These are phyloP conservation scores for Hydraecia micacea DNA, from an alignment of 2,888 invertebrate species.

Conservation along the genomic window DNA sequence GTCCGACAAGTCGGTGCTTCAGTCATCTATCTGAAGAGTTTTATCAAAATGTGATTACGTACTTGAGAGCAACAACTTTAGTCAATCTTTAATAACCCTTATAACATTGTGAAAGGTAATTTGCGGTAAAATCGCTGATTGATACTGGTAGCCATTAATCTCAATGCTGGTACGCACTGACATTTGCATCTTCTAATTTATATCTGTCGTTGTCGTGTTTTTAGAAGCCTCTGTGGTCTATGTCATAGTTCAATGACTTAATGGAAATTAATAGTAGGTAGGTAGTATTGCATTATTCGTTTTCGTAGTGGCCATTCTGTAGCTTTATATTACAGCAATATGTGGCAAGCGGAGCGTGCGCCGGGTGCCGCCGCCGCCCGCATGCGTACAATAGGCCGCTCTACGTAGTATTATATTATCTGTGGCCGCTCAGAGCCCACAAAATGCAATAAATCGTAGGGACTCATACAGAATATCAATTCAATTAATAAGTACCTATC, in stretches of 20 bases:
- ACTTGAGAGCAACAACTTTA: background rate
- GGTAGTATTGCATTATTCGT: background rate
- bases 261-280: background rate
- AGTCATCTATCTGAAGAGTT: background rate
- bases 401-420: no score
- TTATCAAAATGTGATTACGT: background rate
- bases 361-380: background rate
- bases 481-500: background rate
- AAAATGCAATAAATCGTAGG: background rate
- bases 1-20: background rate
- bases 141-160: background rate
- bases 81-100: background rate
- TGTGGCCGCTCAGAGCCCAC: background rate
- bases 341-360: conserved; percentile 2
- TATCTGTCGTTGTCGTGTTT: background rate
- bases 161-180: background rate
- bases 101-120: no score
- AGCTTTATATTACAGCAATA: background rate
- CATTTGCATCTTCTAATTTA: background rate
- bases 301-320: background rate
- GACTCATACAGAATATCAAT: background rate
- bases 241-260: background rate
- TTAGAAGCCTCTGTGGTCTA: background rate
- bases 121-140: background rate
- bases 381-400: conserved; percentile 5